Percentiles rank a stretch among this genome's conserved stretches.
Conservation (phyloP, 2,888 invertebrate genomes). For the Toxonevra muliebris region DNA sequence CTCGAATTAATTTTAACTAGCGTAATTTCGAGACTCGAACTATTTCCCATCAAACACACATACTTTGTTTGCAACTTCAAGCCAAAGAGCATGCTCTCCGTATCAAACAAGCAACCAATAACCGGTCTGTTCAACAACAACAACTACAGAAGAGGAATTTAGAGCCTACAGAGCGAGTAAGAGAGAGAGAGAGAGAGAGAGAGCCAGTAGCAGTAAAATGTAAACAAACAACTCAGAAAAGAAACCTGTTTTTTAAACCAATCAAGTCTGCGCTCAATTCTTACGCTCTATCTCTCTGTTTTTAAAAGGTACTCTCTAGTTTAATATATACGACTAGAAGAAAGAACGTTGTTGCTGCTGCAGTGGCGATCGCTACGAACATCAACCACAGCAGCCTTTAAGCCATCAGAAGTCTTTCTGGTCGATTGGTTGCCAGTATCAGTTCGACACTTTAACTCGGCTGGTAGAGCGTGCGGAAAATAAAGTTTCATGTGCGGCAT, state of each 20-base stretch:
- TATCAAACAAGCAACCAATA: too few relatives aligned
- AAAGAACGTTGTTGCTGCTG: neutral
- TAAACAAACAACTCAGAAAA: neutral
- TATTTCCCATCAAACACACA: too few relatives aligned
- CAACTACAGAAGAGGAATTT: too few relatives aligned
- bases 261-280: neutral
- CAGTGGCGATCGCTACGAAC: neutral
- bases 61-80: too few relatives aligned
- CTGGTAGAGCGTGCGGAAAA: conserved; percentile 47
- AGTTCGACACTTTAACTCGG: conserved; percentile 56
- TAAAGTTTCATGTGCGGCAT: neutral
- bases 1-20: too few relatives aligned
- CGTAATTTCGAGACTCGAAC: too few relatives aligned
- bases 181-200: too few relatives aligned
- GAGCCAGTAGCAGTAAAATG: neutral
- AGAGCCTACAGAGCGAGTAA: too few relatives aligned
- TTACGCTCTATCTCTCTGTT: conserved; percentile 27
- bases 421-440: conserved; percentile 60
- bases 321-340: conserved; percentile 2
- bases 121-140: too few relatives aligned
- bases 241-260: too few relatives aligned
- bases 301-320: conserved; percentile 8
- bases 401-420: conserved; percentile 52
- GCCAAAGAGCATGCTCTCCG: too few relatives aligned
- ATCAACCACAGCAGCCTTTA: conserved; percentile 1